Conservation (phyloP, 2,797 vertebrate species). For the Spizella passerina region DNA sequence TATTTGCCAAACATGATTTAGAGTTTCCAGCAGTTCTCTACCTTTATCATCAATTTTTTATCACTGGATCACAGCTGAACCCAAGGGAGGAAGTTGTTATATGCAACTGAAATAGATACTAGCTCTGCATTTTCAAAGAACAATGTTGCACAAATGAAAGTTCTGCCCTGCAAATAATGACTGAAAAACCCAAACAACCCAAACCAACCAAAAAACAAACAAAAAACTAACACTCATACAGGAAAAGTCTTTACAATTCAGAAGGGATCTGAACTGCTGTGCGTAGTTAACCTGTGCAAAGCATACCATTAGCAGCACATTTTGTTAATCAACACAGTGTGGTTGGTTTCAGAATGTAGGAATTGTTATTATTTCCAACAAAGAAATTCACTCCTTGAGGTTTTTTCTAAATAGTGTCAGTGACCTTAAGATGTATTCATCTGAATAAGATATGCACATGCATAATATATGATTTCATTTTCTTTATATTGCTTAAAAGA, state of each 20-base stretch:
- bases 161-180: neutral
- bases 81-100: neutral
- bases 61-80: neutral
- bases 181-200: neutral
- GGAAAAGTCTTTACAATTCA: neutral
- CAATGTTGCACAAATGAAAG: neutral
- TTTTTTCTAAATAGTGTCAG: neutral
- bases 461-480: constrained; percentile 14
- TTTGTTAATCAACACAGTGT: neutral
- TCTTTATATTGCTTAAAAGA: neutral
- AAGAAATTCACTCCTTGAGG: neutral
- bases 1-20: neutral
- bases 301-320: neutral
- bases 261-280: neutral
- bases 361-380: neutral
- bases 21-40: neutral
- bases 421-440: neutral
- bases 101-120: neutral
- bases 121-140: neutral
- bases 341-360: neutral
- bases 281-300: neutral
- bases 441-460: neutral
- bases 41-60: neutral
- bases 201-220: neutral
- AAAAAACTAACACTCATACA: neutral